Evolutionary conservation across 2,797 vertebrate species (phyloP).

Genomic region (Apodemus agrarius): DNA sequence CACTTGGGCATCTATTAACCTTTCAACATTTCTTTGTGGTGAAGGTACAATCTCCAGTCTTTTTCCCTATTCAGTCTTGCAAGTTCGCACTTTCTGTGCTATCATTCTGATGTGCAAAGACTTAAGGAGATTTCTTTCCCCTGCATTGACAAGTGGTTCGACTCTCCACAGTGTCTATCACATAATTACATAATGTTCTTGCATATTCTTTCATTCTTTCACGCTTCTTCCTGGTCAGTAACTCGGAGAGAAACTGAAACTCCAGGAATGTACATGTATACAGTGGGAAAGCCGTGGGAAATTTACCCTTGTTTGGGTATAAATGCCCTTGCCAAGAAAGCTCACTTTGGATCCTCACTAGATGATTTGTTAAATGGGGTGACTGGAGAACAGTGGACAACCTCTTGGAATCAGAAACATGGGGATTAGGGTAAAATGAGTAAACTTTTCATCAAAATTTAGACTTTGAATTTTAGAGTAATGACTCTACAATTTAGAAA

Average conservation of each 20-base stretch:
- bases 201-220: neutral
- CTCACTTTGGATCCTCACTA: neutral
- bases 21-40: constrained; percentile 63
- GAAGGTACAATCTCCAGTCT: constrained; percentile 30
- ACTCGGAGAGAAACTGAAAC: neutral
- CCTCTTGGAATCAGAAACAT: neutral
- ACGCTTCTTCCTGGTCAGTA: neutral
- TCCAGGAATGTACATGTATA: neutral
- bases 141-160: neutral
- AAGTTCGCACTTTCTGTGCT: constrained; percentile 10
- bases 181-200: neutral
- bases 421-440: neutral
- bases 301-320: neutral
- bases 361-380: neutral
- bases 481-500: neutral
- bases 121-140: neutral
- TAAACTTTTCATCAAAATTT: constrained; percentile 9
- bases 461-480: neutral
- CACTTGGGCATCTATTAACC: constrained; percentile 56
- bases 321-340: neutral
- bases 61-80: constrained; percentile 22
- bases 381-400: neutral
- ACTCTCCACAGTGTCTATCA: too few relatives aligned
- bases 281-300: neutral
- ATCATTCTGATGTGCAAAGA: neutral